A percentile compares a stretch with the other conserved stretches of the same genome.
These are phyloP conservation scores for Saimiri boliviensis DNA, from an alignment of 2,113 vertebrate species.

Conservation along the genomic window DNA sequence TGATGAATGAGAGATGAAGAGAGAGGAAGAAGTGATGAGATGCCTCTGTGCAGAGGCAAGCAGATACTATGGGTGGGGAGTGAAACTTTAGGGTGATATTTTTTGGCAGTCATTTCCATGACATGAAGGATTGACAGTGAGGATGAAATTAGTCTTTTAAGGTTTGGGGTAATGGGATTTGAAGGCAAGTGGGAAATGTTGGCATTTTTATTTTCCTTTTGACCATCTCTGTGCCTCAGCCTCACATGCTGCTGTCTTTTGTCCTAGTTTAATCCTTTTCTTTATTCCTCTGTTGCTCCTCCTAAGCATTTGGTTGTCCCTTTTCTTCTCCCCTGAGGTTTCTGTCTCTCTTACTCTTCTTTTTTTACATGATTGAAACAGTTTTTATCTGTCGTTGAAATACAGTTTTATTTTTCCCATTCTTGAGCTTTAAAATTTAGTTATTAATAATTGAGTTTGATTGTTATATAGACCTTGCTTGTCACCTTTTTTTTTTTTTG, in stretches of 20 bases:
- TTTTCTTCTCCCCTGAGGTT: neutral
- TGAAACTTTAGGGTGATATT: neutral
- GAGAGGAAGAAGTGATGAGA: neutral
- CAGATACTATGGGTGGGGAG: neutral
- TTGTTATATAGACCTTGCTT: neutral
- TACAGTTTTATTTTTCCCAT: neutral
- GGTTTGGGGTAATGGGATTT: neutral
- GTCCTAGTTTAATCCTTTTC: neutral
- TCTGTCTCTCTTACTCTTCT: neutral
- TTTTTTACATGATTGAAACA: neutral
- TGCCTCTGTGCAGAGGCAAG: neutral
- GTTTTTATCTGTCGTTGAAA: neutral
- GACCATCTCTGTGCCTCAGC: neutral
- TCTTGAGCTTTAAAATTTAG: constrained; percentile 38
- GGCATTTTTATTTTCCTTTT: neutral
- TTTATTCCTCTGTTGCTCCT: neutral
- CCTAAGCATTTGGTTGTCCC: neutral
- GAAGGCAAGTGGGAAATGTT: neutral
- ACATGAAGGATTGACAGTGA: neutral
- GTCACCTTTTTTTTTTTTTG: neutral
- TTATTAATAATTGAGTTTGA: neutral
- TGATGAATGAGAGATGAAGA: neutral
- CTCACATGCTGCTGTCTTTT: neutral
- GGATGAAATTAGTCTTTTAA: neutral
- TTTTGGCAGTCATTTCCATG: neutral